Base-by-base conservation (phyloP, 1,140 invertebrate genomes). In the Drosophila subpulchrella region DNA sequence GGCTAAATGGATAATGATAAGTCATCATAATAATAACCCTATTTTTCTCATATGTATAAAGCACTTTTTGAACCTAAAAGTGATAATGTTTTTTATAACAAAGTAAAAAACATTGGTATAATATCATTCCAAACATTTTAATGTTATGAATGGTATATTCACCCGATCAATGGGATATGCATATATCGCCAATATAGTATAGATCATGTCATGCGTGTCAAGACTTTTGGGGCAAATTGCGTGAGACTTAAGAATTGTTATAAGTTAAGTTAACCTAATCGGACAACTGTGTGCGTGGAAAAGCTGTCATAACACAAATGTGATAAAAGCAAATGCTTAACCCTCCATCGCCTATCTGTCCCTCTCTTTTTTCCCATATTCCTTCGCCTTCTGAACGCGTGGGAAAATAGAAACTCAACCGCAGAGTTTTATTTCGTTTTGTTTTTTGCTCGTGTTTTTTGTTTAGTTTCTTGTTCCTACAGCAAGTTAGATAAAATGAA, bases 321-420 rank as follows among this genome's bases (percentile, higher is more conserved):
- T 75, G 81, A 84, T 84, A 84, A 84, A 76, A 80, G 65, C 61
- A 72, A 84, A 79, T 76, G 65, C 59, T 51, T 51, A 66, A 51
- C 15, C 55, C 57, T 20, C 34, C 41, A 38, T 30, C 32, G n/a
- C 42, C 57, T 53, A 36, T 36, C 34, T 51, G 30, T 10, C n/a
- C 30, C 48, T 34, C 24, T 13, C 42, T 39, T 20, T 34, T 41
- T 58, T 70, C 78, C 71, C 73, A 38, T 68, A 42, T 65, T 65
- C 60, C 65, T 51, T 11, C 81, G 17, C 17, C 42, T 46, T 20
- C 17, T 24, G 17, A 11, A 15, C 42, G 75, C 81, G 81, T 83
- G 81, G 73, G 81, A 83, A 81, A 75, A 82, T 71, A 78, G 39
- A 71, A 58, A 39, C 65, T 63, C 50, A 79, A 84, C 75, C 75